Evolutionary conservation across 2,888 invertebrate genomes (phyloP), one percentile per base, ranked within the genome.

Genomic region (Oscheius myriophilus): DNA sequence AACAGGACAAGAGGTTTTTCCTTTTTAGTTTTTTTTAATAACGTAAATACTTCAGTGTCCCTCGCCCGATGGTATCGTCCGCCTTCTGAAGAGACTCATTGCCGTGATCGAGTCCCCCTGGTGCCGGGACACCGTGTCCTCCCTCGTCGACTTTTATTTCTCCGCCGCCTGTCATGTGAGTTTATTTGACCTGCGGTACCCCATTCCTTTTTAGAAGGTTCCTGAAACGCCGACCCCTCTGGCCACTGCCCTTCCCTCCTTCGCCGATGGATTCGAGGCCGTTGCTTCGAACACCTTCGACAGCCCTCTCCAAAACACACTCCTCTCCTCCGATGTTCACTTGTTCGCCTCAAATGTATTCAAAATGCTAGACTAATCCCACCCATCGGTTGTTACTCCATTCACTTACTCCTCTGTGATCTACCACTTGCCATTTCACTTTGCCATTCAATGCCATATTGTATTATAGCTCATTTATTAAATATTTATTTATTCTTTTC

Each of bases 301-400:
- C 62, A 72, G 75, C 46, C 78, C 78, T 2, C 67, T 79, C 7
- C 73, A 72, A 52, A 75, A 75, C 43, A 71, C 73, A 0, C 72
- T 78, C 39, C 73, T 70, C 51, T 78, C 76, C 12, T 73, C 78
- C 0, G 80, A 80, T 52, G 71, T 80, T 42, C 78, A 80, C 65
- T 67, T 69, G 39, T 79, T 79, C 64, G 71, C 78, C n/a, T 73
- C 73, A 14, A 53, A 66, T 25, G 77, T 78, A 23, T 80, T 80
- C 62, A 80, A 78, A 52, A 67, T 65, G 65, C 25, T 41, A 14
- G 25, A 33, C 16, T 49, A 46, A 12, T 57, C 41, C 18, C 46
- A 12, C 23, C 14, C 9, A 6, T 49, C 39, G 4, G 18, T 49
- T 49, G n/a, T 49, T 11, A 25, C 7, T 55, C 41, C 41, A 12